These are phyloP conservation scores for Pterophyllum scalare DNA, from an alignment of 2,113 vertebrate species.

Conservation along the genomic window DNA sequence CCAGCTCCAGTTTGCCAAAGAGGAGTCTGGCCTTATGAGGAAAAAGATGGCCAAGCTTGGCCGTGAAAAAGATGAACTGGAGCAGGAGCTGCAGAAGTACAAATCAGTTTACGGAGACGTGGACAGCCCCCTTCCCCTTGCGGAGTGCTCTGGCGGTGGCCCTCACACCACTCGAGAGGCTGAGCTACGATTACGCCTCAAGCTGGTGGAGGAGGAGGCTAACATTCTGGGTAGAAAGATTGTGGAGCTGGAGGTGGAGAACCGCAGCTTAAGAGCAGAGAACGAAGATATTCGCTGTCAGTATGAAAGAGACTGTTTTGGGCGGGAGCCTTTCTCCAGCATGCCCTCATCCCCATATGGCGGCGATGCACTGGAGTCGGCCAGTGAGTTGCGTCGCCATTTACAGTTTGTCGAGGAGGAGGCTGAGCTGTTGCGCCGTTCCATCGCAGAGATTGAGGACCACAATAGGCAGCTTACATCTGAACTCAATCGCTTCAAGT, in stretches of 20 bases:
- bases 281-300: conserved; percentile 95
- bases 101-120: conserved; percentile 94
- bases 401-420: conserved; percentile 98
- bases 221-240: conserved; percentile 97
- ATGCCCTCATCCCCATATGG: conserved; percentile 92
- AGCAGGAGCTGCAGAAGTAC: conserved; percentile 97
- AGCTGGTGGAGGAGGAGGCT: conserved; percentile 97
- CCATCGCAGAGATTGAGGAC: conserved; percentile 95
- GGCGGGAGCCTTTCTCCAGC: conserved; percentile 89
- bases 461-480: conserved; percentile 94
- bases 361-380: conserved; percentile 88
- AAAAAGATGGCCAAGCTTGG: conserved; percentile 98
- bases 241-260: conserved; percentile 98
- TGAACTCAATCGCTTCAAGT: conserved; percentile 95
- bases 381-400: conserved; percentile 90
- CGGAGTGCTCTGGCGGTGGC: conserved; percentile 88
- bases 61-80: conserved; percentile 92
- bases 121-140: conserved; percentile 89
- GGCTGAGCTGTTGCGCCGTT: conserved; percentile 92
- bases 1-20: conserved; percentile 98
- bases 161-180: conserved; percentile 96
- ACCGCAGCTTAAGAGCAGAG: conserved; percentile 93
- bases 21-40: conserved; percentile 93
- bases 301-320: conserved; percentile 89
- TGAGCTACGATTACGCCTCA: conserved; percentile 92